Evolutionary conservation across 2,113 vertebrate species (phyloP).

Genomic region (Prietella phreatophila): DNA sequence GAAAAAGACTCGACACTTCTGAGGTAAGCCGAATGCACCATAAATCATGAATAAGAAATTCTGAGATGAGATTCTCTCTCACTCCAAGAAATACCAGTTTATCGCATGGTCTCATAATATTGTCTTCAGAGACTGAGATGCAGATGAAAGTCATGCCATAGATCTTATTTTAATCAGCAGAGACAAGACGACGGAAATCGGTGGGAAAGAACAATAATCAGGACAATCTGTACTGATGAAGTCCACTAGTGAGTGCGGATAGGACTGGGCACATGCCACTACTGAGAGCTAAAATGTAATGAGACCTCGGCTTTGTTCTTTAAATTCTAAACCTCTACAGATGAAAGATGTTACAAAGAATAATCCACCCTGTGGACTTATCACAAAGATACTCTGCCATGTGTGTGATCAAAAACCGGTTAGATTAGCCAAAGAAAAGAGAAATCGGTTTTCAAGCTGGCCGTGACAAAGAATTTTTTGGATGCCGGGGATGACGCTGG

Average conservation of each 20-base stretch:
- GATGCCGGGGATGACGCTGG: constrained; percentile 34
- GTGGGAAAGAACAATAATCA: neutral
- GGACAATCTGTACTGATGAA: neutral
- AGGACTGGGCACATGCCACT: neutral
- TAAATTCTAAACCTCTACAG: neutral
- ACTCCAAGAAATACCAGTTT: neutral
- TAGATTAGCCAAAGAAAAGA: neutral
- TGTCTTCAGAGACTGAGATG: neutral
- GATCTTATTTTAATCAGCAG: neutral
- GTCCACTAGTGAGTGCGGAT: neutral
- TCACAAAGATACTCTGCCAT: neutral
- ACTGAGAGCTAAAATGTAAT: neutral
- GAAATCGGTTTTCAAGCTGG: constrained; percentile 25
- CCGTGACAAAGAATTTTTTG: constrained; percentile 40
- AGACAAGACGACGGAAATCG: neutral
- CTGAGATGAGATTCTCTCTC: neutral
- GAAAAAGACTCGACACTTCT: neutral
- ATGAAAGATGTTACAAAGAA: neutral
- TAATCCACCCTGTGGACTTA: neutral
- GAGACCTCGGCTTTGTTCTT: neutral
- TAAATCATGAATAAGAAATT: neutral
- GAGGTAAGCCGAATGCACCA: neutral
- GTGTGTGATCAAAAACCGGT: neutral
- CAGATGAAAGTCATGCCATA: neutral
- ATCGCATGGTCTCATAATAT: neutral